Conservation (phyloP, 1,140 invertebrate species). For the Saxidomus purpurata region DNA sequence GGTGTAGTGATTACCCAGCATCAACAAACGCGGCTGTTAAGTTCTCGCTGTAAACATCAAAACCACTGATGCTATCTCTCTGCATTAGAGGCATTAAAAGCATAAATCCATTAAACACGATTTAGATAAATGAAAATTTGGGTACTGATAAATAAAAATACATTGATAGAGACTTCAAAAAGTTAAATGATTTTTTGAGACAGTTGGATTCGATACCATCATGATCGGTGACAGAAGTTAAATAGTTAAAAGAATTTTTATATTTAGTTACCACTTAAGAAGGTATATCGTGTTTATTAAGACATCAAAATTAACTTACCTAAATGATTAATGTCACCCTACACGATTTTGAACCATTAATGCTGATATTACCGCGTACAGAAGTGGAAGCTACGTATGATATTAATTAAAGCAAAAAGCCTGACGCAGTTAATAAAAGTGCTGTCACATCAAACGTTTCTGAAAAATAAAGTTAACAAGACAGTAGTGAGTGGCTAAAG, state of each 20-base stretch:
- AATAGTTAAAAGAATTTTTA: slow-evolving; percentile 45
- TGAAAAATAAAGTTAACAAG: slow-evolving; percentile 35
- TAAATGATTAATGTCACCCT: slow-evolving; percentile 65
- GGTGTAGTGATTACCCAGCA: not conserved
- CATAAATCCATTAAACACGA: slow-evolving; percentile 11
- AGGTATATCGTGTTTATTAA: slow-evolving; percentile 57
- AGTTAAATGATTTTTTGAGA: slow-evolving; percentile 17
- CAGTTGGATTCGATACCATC: slow-evolving; percentile 48
- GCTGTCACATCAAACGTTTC: slow-evolving; percentile 60
- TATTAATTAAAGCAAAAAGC: slow-evolving; percentile 21
- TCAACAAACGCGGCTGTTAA: not conserved
- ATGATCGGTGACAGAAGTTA: slow-evolving; percentile 36
- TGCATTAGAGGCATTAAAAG: slow-evolving; percentile 1
- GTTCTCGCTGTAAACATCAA: not conserved
- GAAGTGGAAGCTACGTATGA: not conserved
- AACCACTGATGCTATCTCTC: not conserved
- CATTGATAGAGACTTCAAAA: slow-evolving; percentile 4
- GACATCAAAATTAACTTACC: slow-evolving; percentile 54
- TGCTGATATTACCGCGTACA: slow-evolving; percentile 28
- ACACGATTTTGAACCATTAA: slow-evolving; percentile 37
- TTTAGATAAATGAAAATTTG: not conserved
- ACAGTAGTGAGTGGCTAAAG: not conserved
- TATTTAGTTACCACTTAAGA: slow-evolving; percentile 36
- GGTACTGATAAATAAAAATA: not conserved
- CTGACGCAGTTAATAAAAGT: slow-evolving; percentile 18